A percentile compares a stretch with the other conserved stretches of the same genome.
Evolutionary conservation across 92 coral and sea anemone genomes (phyloP).

Genomic region (Palythoa grandis): DNA sequence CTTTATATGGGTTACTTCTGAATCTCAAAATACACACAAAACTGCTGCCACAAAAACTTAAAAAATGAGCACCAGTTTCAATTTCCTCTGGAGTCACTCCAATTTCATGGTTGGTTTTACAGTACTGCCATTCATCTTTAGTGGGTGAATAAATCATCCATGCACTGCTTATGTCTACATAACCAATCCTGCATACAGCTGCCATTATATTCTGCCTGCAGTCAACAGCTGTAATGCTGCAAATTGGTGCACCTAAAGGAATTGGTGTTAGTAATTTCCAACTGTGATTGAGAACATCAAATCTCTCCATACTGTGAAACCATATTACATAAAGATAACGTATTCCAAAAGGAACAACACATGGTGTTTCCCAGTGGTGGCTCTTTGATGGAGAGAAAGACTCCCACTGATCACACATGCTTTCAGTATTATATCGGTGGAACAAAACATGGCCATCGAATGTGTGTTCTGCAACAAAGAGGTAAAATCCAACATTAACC

Average conservation of each 20-base stretch:
- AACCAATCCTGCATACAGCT: not conserved
- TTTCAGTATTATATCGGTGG: slow-evolving; percentile 33
- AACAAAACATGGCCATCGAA: slow-evolving; percentile 28
- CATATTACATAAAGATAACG: slow-evolving; percentile 6
- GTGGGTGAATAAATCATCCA: not conserved
- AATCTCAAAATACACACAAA: not conserved
- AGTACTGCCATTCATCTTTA: not conserved
- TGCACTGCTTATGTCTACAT: not conserved
- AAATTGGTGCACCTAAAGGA: not conserved
- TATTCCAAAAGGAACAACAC: not conserved
- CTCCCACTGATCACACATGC: slow-evolving; percentile 10
- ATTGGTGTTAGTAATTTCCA: slow-evolving; percentile 17
- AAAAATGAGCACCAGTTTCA: not conserved
- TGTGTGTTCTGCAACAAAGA: slow-evolving; percentile 23
- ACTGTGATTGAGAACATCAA: slow-evolving; percentile 1
- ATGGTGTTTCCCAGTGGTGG: not conserved
- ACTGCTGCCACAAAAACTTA: not conserved
- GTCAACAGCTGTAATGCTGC: not conserved
- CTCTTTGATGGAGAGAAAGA: slow-evolving; percentile 5
- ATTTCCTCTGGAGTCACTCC: not conserved
- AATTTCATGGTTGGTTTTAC: not conserved
- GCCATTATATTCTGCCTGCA: not conserved
- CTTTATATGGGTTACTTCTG: not conserved
- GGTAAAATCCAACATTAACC: slow-evolving; percentile 7
- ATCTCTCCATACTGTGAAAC: slow-evolving; percentile 23